phyloP scores from a whole-genome alignment of 2,797 vertebrate species.

The Falco cherrug region DNA sequence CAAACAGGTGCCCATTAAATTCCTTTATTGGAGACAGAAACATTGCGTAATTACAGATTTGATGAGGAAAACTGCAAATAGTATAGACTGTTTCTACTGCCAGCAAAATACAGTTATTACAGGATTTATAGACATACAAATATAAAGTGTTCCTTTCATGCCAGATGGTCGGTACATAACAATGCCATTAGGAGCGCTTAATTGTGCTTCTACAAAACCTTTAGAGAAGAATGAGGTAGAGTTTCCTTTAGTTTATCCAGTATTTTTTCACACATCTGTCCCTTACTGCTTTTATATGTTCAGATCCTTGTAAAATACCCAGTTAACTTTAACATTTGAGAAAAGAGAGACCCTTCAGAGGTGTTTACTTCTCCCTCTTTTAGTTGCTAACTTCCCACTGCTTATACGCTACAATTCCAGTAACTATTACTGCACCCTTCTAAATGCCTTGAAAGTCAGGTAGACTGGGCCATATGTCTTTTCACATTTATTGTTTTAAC shows the following conservation, averaged over 20 bases:
- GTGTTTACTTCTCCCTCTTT: slow-evolving; percentile 8
- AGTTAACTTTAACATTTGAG: slow-evolving; percentile 17
- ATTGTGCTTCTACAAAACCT: slow-evolving; percentile 76
- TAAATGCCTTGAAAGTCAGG: background rate
- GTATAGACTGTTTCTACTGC: slow-evolving; percentile 66
- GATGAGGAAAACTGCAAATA: slow-evolving; percentile 69
- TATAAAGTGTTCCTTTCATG: slow-evolving; percentile 64
- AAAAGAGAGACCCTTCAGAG: slow-evolving; percentile 41
- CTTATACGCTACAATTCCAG: background rate
- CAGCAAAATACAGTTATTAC: slow-evolving; percentile 73
- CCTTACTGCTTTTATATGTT: slow-evolving; percentile 38
- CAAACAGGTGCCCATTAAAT: slow-evolving; percentile 69
- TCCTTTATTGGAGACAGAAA: slow-evolving; percentile 77
- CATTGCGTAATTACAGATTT: slow-evolving; percentile 68
- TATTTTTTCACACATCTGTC: slow-evolving; percentile 47
- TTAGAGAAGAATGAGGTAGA: slow-evolving; percentile 76
- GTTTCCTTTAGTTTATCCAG: slow-evolving; percentile 69
- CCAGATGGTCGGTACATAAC: slow-evolving; percentile 63
- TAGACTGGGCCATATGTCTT: background rate
- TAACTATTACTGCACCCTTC: background rate
- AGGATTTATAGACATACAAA: slow-evolving; percentile 70
- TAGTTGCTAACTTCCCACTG: background rate
- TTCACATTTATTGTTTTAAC: background rate
- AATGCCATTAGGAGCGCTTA: slow-evolving; percentile 64
- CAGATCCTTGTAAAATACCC: slow-evolving; percentile 41